Base-by-base conservation (phyloP, 2,113 vertebrate species). In the Lycaon pictus region DNA sequence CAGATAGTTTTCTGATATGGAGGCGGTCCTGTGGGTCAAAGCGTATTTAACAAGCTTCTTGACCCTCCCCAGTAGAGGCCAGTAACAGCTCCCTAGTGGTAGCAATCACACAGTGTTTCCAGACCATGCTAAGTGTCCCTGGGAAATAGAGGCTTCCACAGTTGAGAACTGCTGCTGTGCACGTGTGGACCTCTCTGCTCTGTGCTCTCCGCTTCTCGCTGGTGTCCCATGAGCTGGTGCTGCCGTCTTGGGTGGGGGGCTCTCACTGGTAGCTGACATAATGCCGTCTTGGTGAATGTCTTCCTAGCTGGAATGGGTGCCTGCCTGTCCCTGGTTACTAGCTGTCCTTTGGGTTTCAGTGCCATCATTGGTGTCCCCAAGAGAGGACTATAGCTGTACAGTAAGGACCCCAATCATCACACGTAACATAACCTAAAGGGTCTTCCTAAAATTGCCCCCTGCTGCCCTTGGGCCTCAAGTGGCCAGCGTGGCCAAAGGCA, bases 151-250 rank as follows among this genome's bases (percentile, higher is more conserved):
- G 6, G 19, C 3, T 2, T 29, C 25, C 12, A 23, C n/a, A 20
- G 60, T 7, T 9, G 67, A 82, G 80, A 11, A 22, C 55, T 12
- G 25, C 29, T 60, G 2, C 27, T 65, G 17, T 27, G 1, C 4
- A 1, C 15, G 1, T 0, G 0, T 55, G 19, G n/a, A 60, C 2
- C 4, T 56, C 79, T 80, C 2, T n/a, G 12, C 63, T 16, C 22
- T 67, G 85, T 35, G 4, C 11, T 22, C 7, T 23, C 22, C 23
- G 3, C n/a, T 37, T 35, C 85, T 3, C 25, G 13, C 60, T 0
- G 2, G 23, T 1, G 2, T 56, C 86, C 15, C 3, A 16, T 63
- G 0, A 7, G 7, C 27, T 13, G 1, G 1, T 16, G 35, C 27
- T 15, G 15, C 37, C 29, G 51, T 56, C 43, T 10, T 0, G 8